Percentiles rank a stretch among this genome's conserved stretches.
These are phyloP conservation scores for Chloroclysta siterata DNA, from an alignment of 2,888 invertebrate genomes.

Conservation along the genomic window DNA sequence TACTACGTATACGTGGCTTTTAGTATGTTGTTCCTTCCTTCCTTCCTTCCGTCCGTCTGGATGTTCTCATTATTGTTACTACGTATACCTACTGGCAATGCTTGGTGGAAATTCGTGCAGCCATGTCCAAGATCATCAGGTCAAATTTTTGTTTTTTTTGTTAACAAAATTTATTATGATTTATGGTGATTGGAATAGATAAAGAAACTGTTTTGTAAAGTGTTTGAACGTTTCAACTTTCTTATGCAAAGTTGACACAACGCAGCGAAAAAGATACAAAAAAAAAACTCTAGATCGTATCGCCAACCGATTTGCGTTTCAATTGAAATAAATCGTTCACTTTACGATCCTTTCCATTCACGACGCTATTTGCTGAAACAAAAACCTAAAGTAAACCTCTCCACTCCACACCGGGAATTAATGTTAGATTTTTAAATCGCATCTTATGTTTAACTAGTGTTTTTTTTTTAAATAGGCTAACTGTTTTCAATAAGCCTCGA, in stretches of 20 bases:
- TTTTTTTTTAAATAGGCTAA: too few species aligned
- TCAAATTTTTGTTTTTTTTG: too few species aligned
- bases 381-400: slow-evolving; percentile 11
- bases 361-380: slow-evolving; percentile 13
- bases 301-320: slow-evolving; percentile 21
- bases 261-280: slow-evolving; percentile 14
- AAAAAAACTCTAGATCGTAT: slow-evolving; percentile 15
- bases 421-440: neutral
- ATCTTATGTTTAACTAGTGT: neutral
- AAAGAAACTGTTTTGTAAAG: slow-evolving; percentile 1
- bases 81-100: too few species aligned
- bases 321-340: slow-evolving; percentile 20
- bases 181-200: slow-evolving; percentile 3
- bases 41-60: too few species aligned
- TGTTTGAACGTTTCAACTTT: slow-evolving; percentile 17
- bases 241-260: slow-evolving; percentile 17
- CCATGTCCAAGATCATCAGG: too few species aligned
- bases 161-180: too few species aligned
- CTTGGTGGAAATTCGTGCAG: too few species aligned
- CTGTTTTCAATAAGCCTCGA: too few species aligned
- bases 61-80: too few species aligned
- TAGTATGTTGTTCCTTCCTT: too few species aligned
- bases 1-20: too few species aligned
- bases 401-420: neutral
- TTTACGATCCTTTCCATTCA: slow-evolving; percentile 10